These are phyloP conservation scores for Bilobella aurantiaca DNA, from an alignment of 1,140 invertebrate genomes.

Conservation along the genomic window DNA sequence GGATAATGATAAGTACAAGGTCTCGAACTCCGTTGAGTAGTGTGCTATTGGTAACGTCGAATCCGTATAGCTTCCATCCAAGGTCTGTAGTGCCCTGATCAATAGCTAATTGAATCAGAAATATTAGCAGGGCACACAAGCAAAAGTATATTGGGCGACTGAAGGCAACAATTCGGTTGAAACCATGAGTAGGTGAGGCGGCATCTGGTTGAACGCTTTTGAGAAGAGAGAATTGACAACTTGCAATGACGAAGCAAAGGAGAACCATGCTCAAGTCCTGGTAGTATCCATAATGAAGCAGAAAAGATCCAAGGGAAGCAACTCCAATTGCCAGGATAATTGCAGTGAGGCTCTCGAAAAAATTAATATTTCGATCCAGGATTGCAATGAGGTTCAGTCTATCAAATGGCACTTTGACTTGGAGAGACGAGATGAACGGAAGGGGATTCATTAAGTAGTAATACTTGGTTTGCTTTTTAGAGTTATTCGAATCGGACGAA, in stretches of 20 bases:
- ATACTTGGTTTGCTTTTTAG: conserved; percentile 25
- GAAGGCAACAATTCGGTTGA: conserved; percentile 90
- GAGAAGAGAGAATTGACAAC: conserved; percentile 92
- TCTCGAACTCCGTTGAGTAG: conserved; percentile 59
- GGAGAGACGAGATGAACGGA: conserved; percentile 15
- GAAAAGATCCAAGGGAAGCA: conserved; percentile 66
- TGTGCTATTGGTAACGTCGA: conserved; percentile 57
- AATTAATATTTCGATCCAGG: conserved; percentile 80
- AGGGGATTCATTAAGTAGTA: conserved; percentile 33
- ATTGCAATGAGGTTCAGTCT: conserved; percentile 79
- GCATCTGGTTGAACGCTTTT: conserved; percentile 99
- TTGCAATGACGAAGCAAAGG: conserved; percentile 92
- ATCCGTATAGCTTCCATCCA: conserved; percentile 56
- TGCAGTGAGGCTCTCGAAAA: conserved; percentile 71
- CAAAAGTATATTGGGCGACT: conserved; percentile 90
- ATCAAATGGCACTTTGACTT: conserved; percentile 58
- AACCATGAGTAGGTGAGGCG: conserved; percentile 93
- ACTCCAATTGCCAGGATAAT: conserved; percentile 77
- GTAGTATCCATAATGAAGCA: conserved; percentile 77
- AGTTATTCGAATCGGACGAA: background rate
- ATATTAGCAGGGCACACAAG: conserved; percentile 63
- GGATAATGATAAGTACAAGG: conserved; percentile 63
- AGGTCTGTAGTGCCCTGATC: conserved; percentile 35
- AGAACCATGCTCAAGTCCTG: conserved; percentile 84
- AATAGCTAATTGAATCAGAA: conserved; percentile 53